Evolutionary conservation across 2,888 invertebrate species (phyloP), one percentile per base, ranked within the genome.

Genomic region (Alsophila aescularia): DNA sequence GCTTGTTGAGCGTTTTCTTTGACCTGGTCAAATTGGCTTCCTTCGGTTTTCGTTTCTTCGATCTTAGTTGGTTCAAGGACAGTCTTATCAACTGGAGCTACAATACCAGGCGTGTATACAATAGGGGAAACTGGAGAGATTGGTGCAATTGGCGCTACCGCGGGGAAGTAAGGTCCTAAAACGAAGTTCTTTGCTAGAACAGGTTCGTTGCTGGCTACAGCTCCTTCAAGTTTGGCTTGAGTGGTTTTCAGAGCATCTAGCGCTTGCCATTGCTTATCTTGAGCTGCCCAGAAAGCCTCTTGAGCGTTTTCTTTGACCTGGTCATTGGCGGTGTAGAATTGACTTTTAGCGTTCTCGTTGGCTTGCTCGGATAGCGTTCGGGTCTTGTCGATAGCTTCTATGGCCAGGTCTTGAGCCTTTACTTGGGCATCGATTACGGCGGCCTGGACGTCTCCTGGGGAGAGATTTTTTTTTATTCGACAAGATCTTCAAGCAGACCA

Each of bases 211-310:
- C 67, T 81, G 0, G 89, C 87, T 0, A 81, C 55, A 4, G 76
- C 72, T 0, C 84, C 90, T 6, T 87, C 86, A 0, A 83, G 45
- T 29, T 83, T 77, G 10, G 90, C 90, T 45, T 84, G 79, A 14
- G 83, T 84, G 0, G 85, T 81, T 53, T 85, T 81, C 1, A 81
- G 50, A 6, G 87, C 87, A 45, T 86, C 84, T 0, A 87, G 40
- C 0, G 83, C 82, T 57, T 89, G 89, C 87, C 88, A 89, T 75
- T 89, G 87, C 70, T 81, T 78, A 8, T 90, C 90, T 44, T 90
- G 87, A 0, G 64, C 72, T 0, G 79, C 72, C 89, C 88, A 89
- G 71, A 80, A 77, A 12, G 64, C 66, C 37, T 78, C 74, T 2
- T 60, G 50, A 9, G 73, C 75, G 58, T 79, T 79, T 2, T 87